Evolutionary conservation across 2,888 invertebrate species (phyloP).

Genomic region (Brachynemurus nebulosus): DNA sequence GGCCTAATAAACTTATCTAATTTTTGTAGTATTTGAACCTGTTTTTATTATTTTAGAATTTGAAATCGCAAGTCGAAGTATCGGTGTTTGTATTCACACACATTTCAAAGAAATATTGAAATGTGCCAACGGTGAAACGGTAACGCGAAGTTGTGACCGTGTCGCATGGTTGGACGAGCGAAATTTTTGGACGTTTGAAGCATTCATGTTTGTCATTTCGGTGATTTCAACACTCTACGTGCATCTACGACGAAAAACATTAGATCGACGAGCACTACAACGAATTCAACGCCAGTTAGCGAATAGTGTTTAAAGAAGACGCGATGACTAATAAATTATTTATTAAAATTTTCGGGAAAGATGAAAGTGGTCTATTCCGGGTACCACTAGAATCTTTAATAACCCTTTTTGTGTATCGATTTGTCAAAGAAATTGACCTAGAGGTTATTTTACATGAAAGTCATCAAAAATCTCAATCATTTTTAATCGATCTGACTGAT

Average conservation of each 20-base stretch:
- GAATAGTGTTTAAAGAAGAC: conserved; percentile 37
- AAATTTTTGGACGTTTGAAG: conserved; percentile 72
- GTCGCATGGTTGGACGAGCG: conserved; percentile 74
- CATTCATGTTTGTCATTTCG: conserved; percentile 50
- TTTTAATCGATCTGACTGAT: too few species aligned
- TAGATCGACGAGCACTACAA: conserved; percentile 51
- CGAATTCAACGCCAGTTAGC: conserved; percentile 58
- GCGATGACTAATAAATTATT: conserved; percentile 4
- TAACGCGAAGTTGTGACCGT: conserved; percentile 73
- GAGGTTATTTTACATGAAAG: too few species aligned
- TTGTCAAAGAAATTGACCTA: conserved; percentile 18
- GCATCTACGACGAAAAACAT: conserved; percentile 46
- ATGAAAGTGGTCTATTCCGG: conserved; percentile 26
- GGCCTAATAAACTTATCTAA: too few species aligned
- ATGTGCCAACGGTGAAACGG: conserved; percentile 68
- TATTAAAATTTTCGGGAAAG: conserved; percentile 3
- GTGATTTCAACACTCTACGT: conserved; percentile 50
- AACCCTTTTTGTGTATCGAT: conserved; percentile 45
- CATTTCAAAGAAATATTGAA: conserved; percentile 70
- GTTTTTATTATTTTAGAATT: conserved; percentile 40
- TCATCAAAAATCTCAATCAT: too few species aligned
- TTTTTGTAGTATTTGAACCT: not conserved
- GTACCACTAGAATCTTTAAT: conserved; percentile 49
- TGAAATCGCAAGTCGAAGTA: conserved; percentile 68
- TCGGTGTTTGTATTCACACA: conserved; percentile 69